Evolutionary conservation across 2,888 invertebrate genomes (phyloP), one percentile per base, ranked within the genome.

Genomic region (Lepas anatifera): DNA sequence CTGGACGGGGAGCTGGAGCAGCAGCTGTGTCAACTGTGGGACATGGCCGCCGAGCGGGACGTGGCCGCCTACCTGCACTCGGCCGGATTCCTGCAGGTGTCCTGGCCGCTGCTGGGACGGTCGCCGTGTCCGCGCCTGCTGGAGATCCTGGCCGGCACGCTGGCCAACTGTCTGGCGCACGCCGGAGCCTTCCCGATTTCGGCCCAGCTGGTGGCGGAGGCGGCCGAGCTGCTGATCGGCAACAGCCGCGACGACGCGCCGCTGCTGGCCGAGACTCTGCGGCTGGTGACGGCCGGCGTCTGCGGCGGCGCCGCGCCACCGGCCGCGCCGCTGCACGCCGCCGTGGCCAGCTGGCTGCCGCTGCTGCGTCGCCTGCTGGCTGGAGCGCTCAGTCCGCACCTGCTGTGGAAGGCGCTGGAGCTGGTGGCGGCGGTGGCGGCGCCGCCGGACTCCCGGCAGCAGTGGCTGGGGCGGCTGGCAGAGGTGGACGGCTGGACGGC

Each of bases 11-110:
- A 58, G 58, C 58, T 58, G 58, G 58, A 58, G 58, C 32, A 58
- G 58, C 58, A 58, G 58, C 58, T 58, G 35, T 58, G 58, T 22
- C 58, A 32, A 35, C 58, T 58, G 22, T 58, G 58, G 58, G 58
- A 58, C 58, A 58, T 58, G 58, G 1, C 35, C 3, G 58, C 58
- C 58, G 58, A 58, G 58, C 58, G 35, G 35, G 58, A 18, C 16
- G 58, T 58, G 58, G 58, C 58, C 22, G 58, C 16, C 18, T 58
- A 35, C 32, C 35, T 35, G 35, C 22, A 11, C 58, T 2, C 6
- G 25, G 13, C 11, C 58, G 32, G 58, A 7, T 10, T 58, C 22
- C 2, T 58, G 35, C 32, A 58, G 18, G 58, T 58, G 58, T 32
- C 10, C 32, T 35, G 32, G 58, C 58, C 58, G 35, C 58, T 58